phyloP scores from a whole-genome alignment of 2,888 invertebrate genomes.

The Hermaeophaga mercurialis region DNA sequence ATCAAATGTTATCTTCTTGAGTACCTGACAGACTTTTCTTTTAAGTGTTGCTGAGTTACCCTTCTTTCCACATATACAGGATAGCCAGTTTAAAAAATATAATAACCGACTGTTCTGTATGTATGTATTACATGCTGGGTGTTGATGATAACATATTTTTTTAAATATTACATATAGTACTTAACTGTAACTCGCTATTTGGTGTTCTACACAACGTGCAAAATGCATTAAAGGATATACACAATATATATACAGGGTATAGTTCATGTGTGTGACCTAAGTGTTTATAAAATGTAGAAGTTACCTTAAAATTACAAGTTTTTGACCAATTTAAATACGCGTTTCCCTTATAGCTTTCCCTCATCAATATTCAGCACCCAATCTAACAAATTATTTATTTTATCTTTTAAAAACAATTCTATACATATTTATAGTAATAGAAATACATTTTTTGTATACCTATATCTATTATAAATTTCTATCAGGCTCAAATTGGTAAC shows the following conservation, averaged over 20 bases:
- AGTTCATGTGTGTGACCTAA: not conserved
- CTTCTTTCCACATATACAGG: not conserved
- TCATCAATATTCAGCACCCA: constrained; percentile 16
- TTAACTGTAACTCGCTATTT: constrained; percentile 2
- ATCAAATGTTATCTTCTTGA: constrained; percentile 40
- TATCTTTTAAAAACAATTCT: too few species aligned
- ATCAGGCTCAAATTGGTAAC: constrained; percentile 22
- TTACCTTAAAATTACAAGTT: not conserved
- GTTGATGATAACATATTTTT: constrained; percentile 3
- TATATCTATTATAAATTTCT: not conserved
- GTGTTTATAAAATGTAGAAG: not conserved
- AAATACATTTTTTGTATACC: not conserved
- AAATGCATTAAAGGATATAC: too few species aligned
- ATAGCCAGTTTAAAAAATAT: not conserved
- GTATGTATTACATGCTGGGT: constrained; percentile 5
- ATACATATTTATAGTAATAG: not conserved
- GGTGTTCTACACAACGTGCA: constrained; percentile 5
- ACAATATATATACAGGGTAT: constrained; percentile 18
- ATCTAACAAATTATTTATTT: too few species aligned
- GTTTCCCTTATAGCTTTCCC: not conserved
- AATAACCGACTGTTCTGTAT: too few species aligned
- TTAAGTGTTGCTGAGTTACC: constrained; percentile 33
- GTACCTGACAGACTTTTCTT: constrained; percentile 42
- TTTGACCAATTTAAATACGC: not conserved
- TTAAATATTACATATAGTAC: not conserved